Evolutionary conservation across 2,888 invertebrate species (phyloP).

Genomic region (Pterobdella sp.): DNA sequence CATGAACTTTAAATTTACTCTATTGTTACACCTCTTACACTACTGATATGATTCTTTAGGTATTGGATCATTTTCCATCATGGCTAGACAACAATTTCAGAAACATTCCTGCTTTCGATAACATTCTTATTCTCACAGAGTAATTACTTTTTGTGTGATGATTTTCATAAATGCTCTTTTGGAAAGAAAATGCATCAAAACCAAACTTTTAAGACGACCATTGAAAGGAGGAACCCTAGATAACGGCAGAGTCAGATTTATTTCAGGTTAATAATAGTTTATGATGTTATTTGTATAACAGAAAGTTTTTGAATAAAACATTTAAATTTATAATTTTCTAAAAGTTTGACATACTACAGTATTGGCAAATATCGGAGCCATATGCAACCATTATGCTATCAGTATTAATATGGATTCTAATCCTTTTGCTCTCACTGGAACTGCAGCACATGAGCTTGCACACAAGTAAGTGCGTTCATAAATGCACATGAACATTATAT

Average conservation of each 20-base stretch:
- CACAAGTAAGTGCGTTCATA: constrained; percentile 38
- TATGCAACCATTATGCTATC: constrained; percentile 36
- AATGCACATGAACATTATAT: neutral
- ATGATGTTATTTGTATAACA: neutral
- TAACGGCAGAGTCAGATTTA: constrained; percentile 24
- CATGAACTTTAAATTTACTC: too few species aligned
- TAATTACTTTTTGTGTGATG: neutral
- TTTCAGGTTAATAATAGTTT: constrained; percentile 23
- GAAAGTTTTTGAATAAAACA: neutral
- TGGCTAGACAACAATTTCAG: constrained; percentile 35
- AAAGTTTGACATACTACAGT: constrained; percentile 34
- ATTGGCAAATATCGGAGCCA: constrained; percentile 40
- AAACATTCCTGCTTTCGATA: constrained; percentile 40
- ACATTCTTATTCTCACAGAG: constrained; percentile 42
- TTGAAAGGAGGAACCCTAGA: constrained; percentile 20
- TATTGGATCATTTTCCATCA: constrained; percentile 30
- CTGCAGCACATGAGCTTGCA: constrained; percentile 40
- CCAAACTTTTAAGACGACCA: constrained; percentile 23
- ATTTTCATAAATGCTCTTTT: neutral
- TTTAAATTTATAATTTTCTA: neutral
- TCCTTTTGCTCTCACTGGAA: constrained; percentile 32
- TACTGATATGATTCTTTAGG: too few species aligned
- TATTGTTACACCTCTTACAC: too few species aligned
- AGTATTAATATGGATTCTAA: constrained; percentile 33
- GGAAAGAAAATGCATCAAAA: constrained; percentile 14